Evolutionary conservation across 2,113 vertebrate species (phyloP).

Genomic region (Syngnathoides biaculeatus): DNA sequence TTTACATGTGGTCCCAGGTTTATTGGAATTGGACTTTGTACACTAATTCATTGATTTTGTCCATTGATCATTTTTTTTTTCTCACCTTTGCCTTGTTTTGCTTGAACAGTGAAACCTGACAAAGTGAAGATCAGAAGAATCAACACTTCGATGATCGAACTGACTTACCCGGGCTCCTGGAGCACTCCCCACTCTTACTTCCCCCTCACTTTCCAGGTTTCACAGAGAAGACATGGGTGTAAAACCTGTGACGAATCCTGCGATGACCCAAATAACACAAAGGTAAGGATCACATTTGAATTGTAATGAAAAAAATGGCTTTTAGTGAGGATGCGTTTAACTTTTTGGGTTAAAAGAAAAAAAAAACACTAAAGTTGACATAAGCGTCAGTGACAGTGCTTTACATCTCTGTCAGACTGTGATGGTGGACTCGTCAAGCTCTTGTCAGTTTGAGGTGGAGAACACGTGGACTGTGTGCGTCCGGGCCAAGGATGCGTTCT

Average conservation of each 20-base stretch:
- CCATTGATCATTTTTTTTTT: no score
- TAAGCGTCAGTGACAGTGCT: not conserved
- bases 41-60: not conserved
- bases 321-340: not conserved
- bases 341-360: not conserved
- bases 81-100: not conserved
- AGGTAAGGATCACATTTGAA: conserved; percentile 32
- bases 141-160: conserved; percentile 51
- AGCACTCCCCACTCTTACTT: conserved; percentile 68
- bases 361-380: not conserved
- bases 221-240: conserved; percentile 30
- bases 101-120: conserved; percentile 66
- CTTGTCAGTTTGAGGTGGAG: conserved; percentile 43
- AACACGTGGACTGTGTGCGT: conserved; percentile 46
- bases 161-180: conserved; percentile 69
- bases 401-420: conserved; percentile 1
- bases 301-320: not conserved
- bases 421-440: conserved; percentile 26
- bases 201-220: conserved; percentile 68
- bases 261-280: not conserved
- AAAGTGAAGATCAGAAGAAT: conserved; percentile 49
- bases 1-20: no score
- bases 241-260: conserved; percentile 30
- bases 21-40: not conserved
- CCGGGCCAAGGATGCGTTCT: conserved; percentile 60